phyloP scores from a whole-genome alignment of 2,797 vertebrate species.

The Bryconaethiops microstoma region DNA sequence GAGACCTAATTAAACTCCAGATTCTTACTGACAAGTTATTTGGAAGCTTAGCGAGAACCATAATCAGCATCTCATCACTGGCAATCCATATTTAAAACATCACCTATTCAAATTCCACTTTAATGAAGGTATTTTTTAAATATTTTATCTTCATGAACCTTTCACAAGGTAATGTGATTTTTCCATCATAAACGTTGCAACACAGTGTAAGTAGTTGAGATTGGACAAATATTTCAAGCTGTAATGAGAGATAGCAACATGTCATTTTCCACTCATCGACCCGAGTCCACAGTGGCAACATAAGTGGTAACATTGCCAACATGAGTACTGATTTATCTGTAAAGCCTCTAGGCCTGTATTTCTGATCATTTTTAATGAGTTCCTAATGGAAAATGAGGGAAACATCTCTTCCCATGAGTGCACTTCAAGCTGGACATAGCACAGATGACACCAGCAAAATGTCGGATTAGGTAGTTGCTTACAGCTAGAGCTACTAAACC shows the following conservation, averaged over 20 bases:
- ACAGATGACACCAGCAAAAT: background rate
- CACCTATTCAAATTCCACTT: background rate
- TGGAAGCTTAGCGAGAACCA: background rate
- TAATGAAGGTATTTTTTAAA: background rate
- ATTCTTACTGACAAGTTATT: background rate
- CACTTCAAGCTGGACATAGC: background rate
- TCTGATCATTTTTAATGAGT: background rate
- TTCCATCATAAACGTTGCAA: background rate
- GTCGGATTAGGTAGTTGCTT: too few relatives aligned
- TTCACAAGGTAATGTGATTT: background rate
- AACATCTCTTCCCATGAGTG: background rate
- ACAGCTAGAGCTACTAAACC: too few relatives aligned
- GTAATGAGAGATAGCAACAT: background rate
- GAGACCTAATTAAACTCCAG: background rate
- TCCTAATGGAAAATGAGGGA: background rate
- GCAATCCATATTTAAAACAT: background rate
- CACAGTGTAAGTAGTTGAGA: background rate
- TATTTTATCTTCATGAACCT: background rate
- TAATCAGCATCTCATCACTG: background rate
- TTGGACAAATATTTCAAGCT: background rate
- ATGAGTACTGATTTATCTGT: constrained; percentile 15
- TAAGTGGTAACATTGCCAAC: background rate
- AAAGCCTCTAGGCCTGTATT: background rate
- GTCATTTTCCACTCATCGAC: background rate
- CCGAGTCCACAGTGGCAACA: background rate